These are phyloP conservation scores for Drosophila ohnishii DNA, from an alignment of 1,140 invertebrate genomes.

Conservation along the genomic window DNA sequence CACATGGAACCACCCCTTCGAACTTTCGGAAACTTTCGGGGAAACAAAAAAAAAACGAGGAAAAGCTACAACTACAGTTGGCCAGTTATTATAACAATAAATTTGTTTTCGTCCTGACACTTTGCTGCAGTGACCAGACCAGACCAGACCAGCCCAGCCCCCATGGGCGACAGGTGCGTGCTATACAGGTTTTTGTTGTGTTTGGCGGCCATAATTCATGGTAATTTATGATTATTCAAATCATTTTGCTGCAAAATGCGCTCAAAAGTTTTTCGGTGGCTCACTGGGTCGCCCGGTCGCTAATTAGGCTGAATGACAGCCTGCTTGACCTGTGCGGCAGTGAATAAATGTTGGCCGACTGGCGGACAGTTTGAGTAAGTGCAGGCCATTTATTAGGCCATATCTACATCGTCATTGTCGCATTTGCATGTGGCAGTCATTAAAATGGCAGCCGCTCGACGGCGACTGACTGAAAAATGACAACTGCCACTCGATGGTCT, in stretches of 20 bases:
- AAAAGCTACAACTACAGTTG: conserved; percentile 24
- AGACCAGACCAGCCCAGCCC: not conserved
- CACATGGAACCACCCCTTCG: conserved; percentile 6
- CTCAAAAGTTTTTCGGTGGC: conserved; percentile 29
- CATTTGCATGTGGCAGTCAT: conserved; percentile 72
- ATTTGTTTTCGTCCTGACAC: conserved; percentile 60
- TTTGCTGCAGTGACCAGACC: conserved; percentile 55
- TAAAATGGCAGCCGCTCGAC: conserved; percentile 49
- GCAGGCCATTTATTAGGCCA: conserved; percentile 69
- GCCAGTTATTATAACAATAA: conserved; percentile 59
- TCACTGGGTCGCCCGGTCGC: conserved; percentile 14
- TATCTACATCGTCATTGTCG: conserved; percentile 67
- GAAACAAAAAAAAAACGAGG: not conserved
- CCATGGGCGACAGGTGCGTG: conserved; percentile 48
- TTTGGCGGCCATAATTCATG: conserved; percentile 60
- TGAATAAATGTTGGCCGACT: conserved; percentile 42
- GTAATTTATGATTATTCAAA: conserved; percentile 78
- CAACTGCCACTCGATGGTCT: conserved; percentile 61
- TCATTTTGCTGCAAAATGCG: conserved; percentile 57
- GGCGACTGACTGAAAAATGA: conserved; percentile 66
- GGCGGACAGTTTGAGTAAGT: conserved; percentile 54
- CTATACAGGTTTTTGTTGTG: conserved; percentile 17
- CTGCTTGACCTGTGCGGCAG: conserved; percentile 54
- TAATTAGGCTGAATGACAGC: conserved; percentile 71
- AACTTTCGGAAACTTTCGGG: conserved; percentile 1